Evolutionary conservation across 2,888 invertebrate genomes (phyloP), one percentile per base, ranked within the genome.

Genomic region (Trachelus iudaicus): DNA sequence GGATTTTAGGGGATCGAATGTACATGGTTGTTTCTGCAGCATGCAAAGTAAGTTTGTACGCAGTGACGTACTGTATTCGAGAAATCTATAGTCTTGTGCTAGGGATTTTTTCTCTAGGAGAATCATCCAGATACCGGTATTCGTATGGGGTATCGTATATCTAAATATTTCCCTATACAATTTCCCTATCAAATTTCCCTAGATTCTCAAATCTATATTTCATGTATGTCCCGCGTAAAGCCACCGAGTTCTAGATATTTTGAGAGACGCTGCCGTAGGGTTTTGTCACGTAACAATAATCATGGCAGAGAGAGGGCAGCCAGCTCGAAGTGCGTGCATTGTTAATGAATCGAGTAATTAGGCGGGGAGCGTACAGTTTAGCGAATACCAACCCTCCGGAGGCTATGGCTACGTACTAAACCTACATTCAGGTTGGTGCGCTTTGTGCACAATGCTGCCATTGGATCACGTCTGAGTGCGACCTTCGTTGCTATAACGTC

Each of bases 261-360:
- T 77, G 77, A 77, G 77, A 77, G 71, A 33, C 77, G 56, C 77
- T 75, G 77, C 75, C 31, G 23, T 33, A 34, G 33, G 77, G 75
- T 77, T 77, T 77, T 40, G 77, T 80, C 79, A 79, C 75, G 80
- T 85, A 86, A 83, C 83, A 86, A 86, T 86, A 85, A 83, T 83
- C 84, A 81, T 11, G 71, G 79, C 79, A 76, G 73, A 33, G 15
- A 30, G 73, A 76, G 75, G 75, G 69, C 35, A 74, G 75, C 73
- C 69, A 83, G 82, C 83, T 85, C 85, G 84, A 86, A 85, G 85
- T 85, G 83, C 82, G 79, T 83, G 80, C 81, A 84, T 86, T 86
- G 83, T 86, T 86, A 86, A 86, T 85, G 86, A 86, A 81, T 85
- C 83, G 85, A 81, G 83, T 86, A 86, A 86, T 86, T 86, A 86